Base-by-base conservation (phyloP, 2,113 vertebrate genomes). In the Lepus americanus region DNA sequence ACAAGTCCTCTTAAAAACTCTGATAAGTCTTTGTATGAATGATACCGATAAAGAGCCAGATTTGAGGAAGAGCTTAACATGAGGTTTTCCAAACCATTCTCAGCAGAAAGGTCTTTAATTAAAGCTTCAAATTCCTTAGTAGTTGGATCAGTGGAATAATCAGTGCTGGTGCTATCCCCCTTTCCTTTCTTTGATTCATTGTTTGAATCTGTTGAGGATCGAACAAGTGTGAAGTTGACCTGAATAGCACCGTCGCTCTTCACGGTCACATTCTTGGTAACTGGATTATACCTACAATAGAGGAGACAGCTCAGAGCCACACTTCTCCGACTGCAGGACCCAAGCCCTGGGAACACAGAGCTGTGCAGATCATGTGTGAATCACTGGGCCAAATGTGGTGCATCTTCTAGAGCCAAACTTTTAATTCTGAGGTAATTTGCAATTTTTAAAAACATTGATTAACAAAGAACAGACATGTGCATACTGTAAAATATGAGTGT, bases 31-130 rank as follows among this genome's bases (percentile, higher is more conserved):
- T 99, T 99, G 97, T 99, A 99, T 19, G 97, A 96, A 31, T 97
- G 98, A 97, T 99, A 99, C 33, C 99, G 98, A 72, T 99, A 99
- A 1, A 98, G 99, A 97, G 97, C 96, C 29, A 98, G 98, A 2
- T 99, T 98, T 11, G 98, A 97, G 0, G 98, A 97, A 0, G 99
- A 99, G 88, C 97, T 98, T 36, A 97, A 98, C 94, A 99, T 97
- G 70, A 99, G 96, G 92, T 67, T 92, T 88, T 99, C 99, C 97
- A 99, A 98, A 78, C 99, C 99, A 0, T 99, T 98, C 96, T 99
- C 99, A 6, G 98, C 97, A 17, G 99, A 99, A 0, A 99, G 99
- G 72, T 99, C 98, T 95, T 99, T 99, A 93, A 99, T 99, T 61
- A 99, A 97, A 29, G 92, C 98, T 97, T 99, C 98, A 97, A 99